Evolutionary conservation across 92 coral and sea anemone species (phyloP), one percentile per base, ranked within the genome.

Genomic region (Epizoanthus rinbou): DNA sequence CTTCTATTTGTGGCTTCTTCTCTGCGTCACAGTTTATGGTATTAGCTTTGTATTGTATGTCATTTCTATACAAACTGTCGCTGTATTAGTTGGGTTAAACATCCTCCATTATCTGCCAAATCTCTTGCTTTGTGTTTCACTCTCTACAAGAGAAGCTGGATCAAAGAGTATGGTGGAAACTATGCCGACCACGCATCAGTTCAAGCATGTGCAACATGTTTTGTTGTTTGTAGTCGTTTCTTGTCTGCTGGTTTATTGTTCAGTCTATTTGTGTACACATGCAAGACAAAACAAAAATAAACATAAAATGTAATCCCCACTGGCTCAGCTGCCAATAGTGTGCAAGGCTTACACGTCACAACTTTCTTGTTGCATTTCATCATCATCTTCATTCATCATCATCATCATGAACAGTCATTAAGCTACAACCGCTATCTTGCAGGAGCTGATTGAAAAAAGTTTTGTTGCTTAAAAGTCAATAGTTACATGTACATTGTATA

Each of bases 311-410:
- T 41, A 75, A 62, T 21, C 82, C 82, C 35, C 31, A 28, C 31
- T 28, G 31, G 31, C 31, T 28, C 58, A 41, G 71, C 82, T 1
- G 10, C 82, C 57, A 78, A 78, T 11, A 21, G 3, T 33, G 53
- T 35, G 82, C 39, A 37, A 78, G 78, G 82, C 28, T 60, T 39
- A 15, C 82, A 78, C 41, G 82, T 11, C 15, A 11, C 54, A 50
- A 50, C 54, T 50, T 50, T 10, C 8, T 50, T 2, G 54, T 50
- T 50, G 53, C 45, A 15, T 7, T 74, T 76, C 70, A 41, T 78
- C 81, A 76, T 76, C 69, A 11, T 78, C 82, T 7, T 78, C 59
- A 19, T 78, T 41, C 82, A n/a, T 76, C 81, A 58, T 76, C 81
- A 58, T 59, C 82, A 60, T 60, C 82, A 8, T 60, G 71, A 59